These are phyloP conservation scores for Eristalis arbustorum DNA, from an alignment of 2,888 invertebrate genomes.

Conservation along the genomic window DNA sequence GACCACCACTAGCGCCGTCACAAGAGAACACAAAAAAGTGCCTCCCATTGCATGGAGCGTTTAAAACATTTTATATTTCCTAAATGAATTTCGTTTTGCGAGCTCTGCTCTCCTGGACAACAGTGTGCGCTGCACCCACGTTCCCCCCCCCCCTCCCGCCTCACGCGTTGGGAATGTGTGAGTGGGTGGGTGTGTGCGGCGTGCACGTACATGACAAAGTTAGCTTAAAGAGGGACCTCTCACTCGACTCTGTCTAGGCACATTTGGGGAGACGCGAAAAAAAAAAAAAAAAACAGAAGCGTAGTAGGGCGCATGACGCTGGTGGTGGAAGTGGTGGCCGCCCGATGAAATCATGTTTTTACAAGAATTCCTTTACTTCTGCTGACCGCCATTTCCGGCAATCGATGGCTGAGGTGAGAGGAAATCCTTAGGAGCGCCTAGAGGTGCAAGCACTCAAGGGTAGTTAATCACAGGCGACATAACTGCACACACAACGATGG, in stretches of 20 bases:
- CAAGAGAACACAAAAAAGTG: not conserved
- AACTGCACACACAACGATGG: not conserved
- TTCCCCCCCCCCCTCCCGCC: not conserved
- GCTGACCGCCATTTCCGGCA: too few species aligned
- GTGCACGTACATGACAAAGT: not conserved
- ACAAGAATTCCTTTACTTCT: not conserved
- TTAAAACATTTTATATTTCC: slow-evolving; percentile 39
- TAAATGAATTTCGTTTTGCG: slow-evolving; percentile 45
- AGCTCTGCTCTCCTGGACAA: not conserved
- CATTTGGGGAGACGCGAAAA: too few species aligned
- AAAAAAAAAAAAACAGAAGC: too few species aligned
- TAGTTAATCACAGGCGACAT: slow-evolving; percentile 25
- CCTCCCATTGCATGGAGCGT: slow-evolving; percentile 3
- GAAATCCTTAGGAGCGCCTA: not conserved
- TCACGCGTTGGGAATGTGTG: not conserved
- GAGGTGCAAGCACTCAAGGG: slow-evolving; percentile 16
- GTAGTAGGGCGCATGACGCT: slow-evolving; percentile 56
- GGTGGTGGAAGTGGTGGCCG: slow-evolving; percentile 28
- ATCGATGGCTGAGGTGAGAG: not conserved
- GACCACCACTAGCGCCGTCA: not conserved
- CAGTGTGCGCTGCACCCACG: not conserved
- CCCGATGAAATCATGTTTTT: not conserved
- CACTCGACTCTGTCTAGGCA: not conserved
- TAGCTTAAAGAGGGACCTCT: not conserved
- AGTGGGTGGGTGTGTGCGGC: not conserved